These are phyloP conservation scores for Labeo calbasu DNA, from an alignment of 2,797 vertebrate genomes.

Conservation along the genomic window DNA sequence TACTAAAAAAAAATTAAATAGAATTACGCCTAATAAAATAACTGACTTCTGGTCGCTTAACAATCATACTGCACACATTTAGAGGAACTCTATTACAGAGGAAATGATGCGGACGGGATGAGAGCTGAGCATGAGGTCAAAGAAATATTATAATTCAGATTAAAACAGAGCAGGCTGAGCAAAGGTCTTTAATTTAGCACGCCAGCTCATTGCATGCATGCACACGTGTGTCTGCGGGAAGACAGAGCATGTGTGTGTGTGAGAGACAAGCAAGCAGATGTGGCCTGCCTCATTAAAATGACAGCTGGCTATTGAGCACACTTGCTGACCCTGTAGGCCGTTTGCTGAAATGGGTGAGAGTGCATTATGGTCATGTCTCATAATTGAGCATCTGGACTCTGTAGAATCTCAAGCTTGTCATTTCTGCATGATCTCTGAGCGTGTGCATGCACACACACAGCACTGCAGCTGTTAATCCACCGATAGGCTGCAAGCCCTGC, in stretches of 20 bases:
- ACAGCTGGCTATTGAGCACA: conserved; percentile 57
- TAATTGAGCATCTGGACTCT: conserved; percentile 62
- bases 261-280: conserved; percentile 45
- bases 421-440: conserved; percentile 42
- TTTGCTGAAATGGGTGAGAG: conserved; percentile 47
- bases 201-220: conserved; percentile 8
- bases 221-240: conserved; percentile 32
- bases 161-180: conserved; percentile 9
- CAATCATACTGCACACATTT: conserved; percentile 46
- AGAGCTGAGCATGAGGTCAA: conserved; percentile 62
- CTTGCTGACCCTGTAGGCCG: conserved; percentile 55
- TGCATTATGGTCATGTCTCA: conserved; percentile 53
- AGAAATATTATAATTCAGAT: conserved; percentile 58
- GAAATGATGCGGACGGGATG: conserved; percentile 55
- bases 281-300: conserved; percentile 61
- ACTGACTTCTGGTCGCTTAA: conserved; percentile 3
- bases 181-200: conserved; percentile 19
- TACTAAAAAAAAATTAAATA: not conserved
- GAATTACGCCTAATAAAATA: not conserved
- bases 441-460: not conserved
- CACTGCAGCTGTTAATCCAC: conserved; percentile 52
- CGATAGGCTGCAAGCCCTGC: conserved; percentile 37
- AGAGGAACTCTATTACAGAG: conserved; percentile 67
- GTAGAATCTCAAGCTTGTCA: conserved; percentile 58
- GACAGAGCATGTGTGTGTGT: conserved; percentile 16